Evolutionary conservation across 1,140 invertebrate genomes (phyloP).

Genomic region (Panagrolaimus sp.): DNA sequence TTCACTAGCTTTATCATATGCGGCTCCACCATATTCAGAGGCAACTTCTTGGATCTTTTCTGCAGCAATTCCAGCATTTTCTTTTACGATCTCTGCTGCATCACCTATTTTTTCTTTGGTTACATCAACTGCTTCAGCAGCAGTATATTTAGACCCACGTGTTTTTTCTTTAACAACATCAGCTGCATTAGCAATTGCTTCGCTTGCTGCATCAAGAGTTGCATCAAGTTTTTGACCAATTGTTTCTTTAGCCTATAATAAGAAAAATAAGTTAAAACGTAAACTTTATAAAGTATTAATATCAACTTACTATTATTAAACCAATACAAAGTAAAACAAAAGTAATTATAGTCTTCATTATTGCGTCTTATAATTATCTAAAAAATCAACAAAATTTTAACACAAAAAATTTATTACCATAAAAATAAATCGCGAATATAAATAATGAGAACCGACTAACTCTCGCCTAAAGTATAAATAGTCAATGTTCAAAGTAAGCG

Average conservation of each 20-base stretch:
- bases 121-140: slow-evolving; percentile 1
- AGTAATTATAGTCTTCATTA: too few species aligned
- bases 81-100: neutral
- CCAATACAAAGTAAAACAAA: neutral
- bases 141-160: neutral
- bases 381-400: too few species aligned
- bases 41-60: neutral
- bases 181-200: neutral
- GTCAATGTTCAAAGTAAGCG: too few species aligned
- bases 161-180: neutral
- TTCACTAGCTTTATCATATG: too few species aligned
- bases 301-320: neutral
- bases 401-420: too few species aligned
- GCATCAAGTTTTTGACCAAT: slow-evolving; percentile 1
- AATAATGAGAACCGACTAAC: too few species aligned
- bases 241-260: neutral
- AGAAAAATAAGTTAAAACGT: too few species aligned
- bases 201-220: neutral
- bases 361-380: too few species aligned
- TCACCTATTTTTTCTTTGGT: neutral
- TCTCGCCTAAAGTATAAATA: too few species aligned
- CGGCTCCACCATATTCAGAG: neutral
- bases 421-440: too few species aligned
- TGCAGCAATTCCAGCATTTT: slow-evolving; percentile 3
- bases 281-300: neutral